Evolutionary conservation across 2,888 invertebrate species (phyloP), one percentile per base, ranked within the genome.

Genomic region (Stenodera caucasica): DNA sequence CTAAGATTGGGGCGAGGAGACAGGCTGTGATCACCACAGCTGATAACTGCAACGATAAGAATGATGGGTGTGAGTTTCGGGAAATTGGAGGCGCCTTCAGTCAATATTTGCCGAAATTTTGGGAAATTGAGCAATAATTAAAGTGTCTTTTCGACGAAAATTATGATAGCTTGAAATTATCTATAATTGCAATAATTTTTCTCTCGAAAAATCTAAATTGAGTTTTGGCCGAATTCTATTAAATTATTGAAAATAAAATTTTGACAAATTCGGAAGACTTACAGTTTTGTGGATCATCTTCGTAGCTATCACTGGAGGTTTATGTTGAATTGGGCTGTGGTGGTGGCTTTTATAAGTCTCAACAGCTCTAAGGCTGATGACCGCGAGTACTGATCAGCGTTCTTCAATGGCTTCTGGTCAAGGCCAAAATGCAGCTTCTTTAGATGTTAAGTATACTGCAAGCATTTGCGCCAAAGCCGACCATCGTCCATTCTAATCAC

Each of bases 351-450:
- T 63, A 63, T 63, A 63, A 29, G 21, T 45, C 21, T 53, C 40
- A 35, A 55, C 51, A 64, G 58, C 59, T 57, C 51, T 63, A 57
- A 63, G 63, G 63, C 63, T 63, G 60, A 60, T 63, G 63, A 63
- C 63, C 63, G 63, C 51, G 15, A 29, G 57, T 54, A 61, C 55
- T 61, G 57, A 59, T 61, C 63, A 58, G 54, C 58, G 60, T 51
- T 66, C 61, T 64, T 63, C 67, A 51, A 64, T 58, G 58, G 60
- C 37, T 53, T 57, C 62, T 67, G 67, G 67, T 65, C 67, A 67
- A 67, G 67, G 67, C 56, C 67, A 67, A 52, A 33, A 49, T 61
- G 61, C 58, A 57, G 51, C 45, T 45, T 45, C 45, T 45, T 21
- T 53, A 59, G 40, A 35, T n/a, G 14, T 18, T 18, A 55, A 35